These are phyloP conservation scores for Tricholauxania praeusta DNA, from an alignment of 2,888 invertebrate species.

Conservation along the genomic window DNA sequence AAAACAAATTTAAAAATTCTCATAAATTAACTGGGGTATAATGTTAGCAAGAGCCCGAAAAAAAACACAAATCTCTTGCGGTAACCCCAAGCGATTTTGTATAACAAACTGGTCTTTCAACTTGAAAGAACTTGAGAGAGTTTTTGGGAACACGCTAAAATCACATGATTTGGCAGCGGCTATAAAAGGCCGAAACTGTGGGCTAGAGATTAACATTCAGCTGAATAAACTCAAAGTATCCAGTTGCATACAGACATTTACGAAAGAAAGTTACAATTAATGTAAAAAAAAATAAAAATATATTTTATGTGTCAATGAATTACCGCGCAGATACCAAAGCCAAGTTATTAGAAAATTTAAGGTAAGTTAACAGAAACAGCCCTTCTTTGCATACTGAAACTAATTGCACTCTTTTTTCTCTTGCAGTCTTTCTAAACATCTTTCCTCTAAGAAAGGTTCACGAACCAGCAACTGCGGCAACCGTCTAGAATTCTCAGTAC, in stretches of 20 bases:
- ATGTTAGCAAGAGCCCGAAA: not conserved
- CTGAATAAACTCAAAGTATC: constrained; percentile 13
- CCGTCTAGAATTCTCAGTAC: constrained; percentile 84
- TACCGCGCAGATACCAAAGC: constrained; percentile 64
- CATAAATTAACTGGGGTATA: not conserved
- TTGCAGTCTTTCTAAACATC: constrained; percentile 83
- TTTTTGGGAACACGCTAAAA: constrained; percentile 13
- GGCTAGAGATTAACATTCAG: constrained; percentile 34
- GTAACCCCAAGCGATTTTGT: not conserved
- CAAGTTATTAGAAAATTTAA: constrained; percentile 64
- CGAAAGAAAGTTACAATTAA: no score
- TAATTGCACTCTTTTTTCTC: not conserved
- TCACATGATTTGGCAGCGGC: constrained; percentile 14
- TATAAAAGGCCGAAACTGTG: constrained; percentile 39
- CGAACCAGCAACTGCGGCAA: constrained; percentile 88
- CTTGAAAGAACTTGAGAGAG: not conserved
- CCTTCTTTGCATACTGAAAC: not conserved
- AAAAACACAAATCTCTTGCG: not conserved
- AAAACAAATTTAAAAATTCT: not conserved
- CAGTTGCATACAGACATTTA: not conserved
- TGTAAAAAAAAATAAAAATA: no score
- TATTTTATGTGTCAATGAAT: constrained; percentile 56
- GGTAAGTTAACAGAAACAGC: constrained; percentile 52
- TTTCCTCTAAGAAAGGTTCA: constrained; percentile 84
- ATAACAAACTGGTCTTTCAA: constrained; percentile 16